A percentile compares a stretch with the other conserved stretches of the same genome.
Evolutionary conservation across 2,113 vertebrate species (phyloP).

Genomic region (Vulpes lagopus): DNA sequence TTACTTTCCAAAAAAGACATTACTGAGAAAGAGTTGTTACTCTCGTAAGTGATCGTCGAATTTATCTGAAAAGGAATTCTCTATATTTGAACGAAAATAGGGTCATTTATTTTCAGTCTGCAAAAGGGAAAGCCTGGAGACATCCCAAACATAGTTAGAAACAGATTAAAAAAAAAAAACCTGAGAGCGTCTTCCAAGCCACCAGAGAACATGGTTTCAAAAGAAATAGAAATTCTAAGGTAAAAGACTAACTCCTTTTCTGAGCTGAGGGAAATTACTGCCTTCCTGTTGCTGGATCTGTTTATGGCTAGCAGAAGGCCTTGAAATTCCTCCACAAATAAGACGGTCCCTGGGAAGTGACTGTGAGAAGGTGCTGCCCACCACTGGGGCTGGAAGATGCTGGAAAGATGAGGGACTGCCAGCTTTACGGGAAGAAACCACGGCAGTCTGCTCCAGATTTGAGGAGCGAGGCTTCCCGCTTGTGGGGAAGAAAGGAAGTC

Average conservation of each 20-base stretch:
- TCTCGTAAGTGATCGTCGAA: not conserved
- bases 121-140: not conserved
- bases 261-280: conserved; percentile 62
- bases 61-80: conserved; percentile 1
- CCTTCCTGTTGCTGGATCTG: conserved; percentile 24
- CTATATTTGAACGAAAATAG: not conserved
- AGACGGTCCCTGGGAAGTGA: conserved; percentile 82
- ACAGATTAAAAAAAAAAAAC: not conserved
- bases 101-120: not conserved
- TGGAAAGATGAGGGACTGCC: conserved; percentile 78
- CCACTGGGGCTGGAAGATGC: conserved; percentile 81
- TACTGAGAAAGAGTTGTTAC: not conserved
- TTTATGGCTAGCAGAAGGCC: not conserved
- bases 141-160: not conserved
- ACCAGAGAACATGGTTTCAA: conserved; percentile 62
- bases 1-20: not conserved
- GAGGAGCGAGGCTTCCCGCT: conserved; percentile 87
- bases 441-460: conserved; percentile 73
- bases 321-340: conserved; percentile 73
- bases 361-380: conserved; percentile 72
- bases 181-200: not conserved
- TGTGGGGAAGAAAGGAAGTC: conserved; percentile 84
- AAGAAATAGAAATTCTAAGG: conserved; percentile 71
- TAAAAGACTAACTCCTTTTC: conserved; percentile 74
- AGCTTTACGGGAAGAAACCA: conserved; percentile 83